Conservation (phyloP, 2,888 invertebrate species). For the Petrophora chlorosata region DNA sequence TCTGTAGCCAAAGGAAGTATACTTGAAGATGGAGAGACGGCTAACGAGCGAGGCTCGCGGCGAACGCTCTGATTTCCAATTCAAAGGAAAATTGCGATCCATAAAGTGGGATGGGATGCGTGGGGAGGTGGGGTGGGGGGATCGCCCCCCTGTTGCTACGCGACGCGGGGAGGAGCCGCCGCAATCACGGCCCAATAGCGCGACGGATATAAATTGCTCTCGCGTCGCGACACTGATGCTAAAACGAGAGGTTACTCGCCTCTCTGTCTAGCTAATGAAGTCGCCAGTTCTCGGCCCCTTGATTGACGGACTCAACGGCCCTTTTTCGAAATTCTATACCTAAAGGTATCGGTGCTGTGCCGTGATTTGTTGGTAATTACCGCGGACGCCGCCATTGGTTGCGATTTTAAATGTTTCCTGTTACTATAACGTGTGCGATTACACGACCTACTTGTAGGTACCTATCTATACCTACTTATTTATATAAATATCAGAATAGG, state of each 20-base stretch:
- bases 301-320: constrained; percentile 76
- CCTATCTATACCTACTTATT: not conserved
- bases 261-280: constrained; percentile 78
- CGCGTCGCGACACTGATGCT: constrained; percentile 73
- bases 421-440: constrained; percentile 23
- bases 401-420: constrained; percentile 40
- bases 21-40: constrained; percentile 73
- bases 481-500: too few relatives aligned
- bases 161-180: constrained; percentile 86
- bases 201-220: constrained; percentile 85
- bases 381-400: constrained; percentile 49
- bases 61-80: constrained; percentile 83
- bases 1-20: constrained; percentile 71
- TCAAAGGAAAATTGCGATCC: constrained; percentile 85
- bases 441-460: not conserved
- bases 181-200: constrained; percentile 84
- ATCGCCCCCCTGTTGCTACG: constrained; percentile 83
- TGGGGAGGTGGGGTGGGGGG: constrained; percentile 49
- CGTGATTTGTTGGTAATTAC: constrained; percentile 73
- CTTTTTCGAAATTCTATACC: constrained; percentile 72
- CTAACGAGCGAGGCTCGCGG: constrained; percentile 76
- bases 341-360: constrained; percentile 68
- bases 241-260: constrained; percentile 56
- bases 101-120: constrained; percentile 69
- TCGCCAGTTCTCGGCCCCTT: constrained; percentile 73